Base-by-base conservation (phyloP, 2,113 vertebrate species). In the Indicator indicator region DNA sequence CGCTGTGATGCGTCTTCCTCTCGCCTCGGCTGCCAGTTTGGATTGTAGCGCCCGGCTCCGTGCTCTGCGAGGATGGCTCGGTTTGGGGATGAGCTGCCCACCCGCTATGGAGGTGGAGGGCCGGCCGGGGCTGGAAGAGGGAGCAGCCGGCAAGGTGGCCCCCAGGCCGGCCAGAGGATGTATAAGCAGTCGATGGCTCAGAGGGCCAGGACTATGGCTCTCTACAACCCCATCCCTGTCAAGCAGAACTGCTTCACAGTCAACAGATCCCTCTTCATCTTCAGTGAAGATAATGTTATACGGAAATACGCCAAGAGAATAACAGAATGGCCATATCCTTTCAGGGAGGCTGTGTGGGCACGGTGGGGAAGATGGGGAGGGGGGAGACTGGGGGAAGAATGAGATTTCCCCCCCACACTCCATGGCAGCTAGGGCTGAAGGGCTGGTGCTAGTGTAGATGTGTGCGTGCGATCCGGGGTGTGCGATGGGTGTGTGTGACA, bases 291-390 rank as follows among this genome's bases (percentile, higher is more conserved):
- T 97, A 99, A 99, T 90, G 97, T 99, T 97, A 99, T 99, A 94
- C 99, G 99, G 96, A 98, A 99, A 98, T 99, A 99, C 54, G 99
- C 99, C 95, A 99, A 99, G 97, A 97, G 99, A 95, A 99, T 99
- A 97, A 99, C 99, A 24, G 99, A 99, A 97, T 99, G 99, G 99
- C 99, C 99, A 99, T 99, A 99, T 99, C 99, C 99, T 99, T 98
- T 91, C 44, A 3, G 90, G 76, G 82, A 83, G 87, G 72, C 32
- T 58, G 68, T 76, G 96, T 83, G 95, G 88, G 88, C 67, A 90
- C 0, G 32, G 58, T 32, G 87, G 90, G 73, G 80, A 82, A 65
- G 89, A 55, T 40, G 95, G 93, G 83, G 85, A 33, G 69, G 80
- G 44, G 72, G 48, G 67, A 50, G 28, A 13, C 16, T 7, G 50